phyloP scores from a whole-genome alignment of 2,888 invertebrate species.

The Hermaeophaga mercurialis region DNA sequence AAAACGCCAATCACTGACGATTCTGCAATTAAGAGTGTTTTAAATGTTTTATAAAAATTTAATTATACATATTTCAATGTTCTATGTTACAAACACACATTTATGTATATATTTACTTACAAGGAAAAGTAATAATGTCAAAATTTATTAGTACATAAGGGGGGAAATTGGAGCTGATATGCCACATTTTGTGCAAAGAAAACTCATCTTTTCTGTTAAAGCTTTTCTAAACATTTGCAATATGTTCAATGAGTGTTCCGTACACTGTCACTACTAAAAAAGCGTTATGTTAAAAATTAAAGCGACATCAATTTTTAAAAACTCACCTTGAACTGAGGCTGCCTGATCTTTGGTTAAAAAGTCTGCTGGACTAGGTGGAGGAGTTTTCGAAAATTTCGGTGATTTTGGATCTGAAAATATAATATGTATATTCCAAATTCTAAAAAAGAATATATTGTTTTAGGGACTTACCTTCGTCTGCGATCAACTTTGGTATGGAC shows the following conservation, averaged over 20 bases:
- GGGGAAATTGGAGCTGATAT: conserved; percentile 43
- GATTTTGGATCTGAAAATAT: conserved; percentile 62
- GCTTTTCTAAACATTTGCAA: neutral
- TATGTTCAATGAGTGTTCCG: conserved; percentile 34
- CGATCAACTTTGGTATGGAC: conserved; percentile 37
- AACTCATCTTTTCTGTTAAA: conserved; percentile 35
- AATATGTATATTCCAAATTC: neutral
- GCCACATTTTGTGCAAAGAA: conserved; percentile 49
- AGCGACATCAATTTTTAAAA: conserved; percentile 26
- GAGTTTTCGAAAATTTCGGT: conserved; percentile 70
- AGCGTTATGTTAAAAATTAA: conserved; percentile 33
- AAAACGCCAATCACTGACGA: no score
- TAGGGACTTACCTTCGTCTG: conserved; percentile 45
- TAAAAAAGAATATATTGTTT: neutral
- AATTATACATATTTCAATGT: no score
- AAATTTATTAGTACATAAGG: conserved; percentile 2
- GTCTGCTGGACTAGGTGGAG: conserved; percentile 74
- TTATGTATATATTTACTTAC: neutral
- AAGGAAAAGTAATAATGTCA: neutral
- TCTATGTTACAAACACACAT: no score
- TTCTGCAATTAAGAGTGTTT: no score
- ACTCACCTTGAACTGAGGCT: conserved; percentile 56
- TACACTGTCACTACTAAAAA: conserved; percentile 37
- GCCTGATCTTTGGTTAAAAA: conserved; percentile 59
- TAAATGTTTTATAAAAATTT: no score